Conservation (phyloP, 2,113 vertebrate species). For the Halichoeres trimaculatus region DNA sequence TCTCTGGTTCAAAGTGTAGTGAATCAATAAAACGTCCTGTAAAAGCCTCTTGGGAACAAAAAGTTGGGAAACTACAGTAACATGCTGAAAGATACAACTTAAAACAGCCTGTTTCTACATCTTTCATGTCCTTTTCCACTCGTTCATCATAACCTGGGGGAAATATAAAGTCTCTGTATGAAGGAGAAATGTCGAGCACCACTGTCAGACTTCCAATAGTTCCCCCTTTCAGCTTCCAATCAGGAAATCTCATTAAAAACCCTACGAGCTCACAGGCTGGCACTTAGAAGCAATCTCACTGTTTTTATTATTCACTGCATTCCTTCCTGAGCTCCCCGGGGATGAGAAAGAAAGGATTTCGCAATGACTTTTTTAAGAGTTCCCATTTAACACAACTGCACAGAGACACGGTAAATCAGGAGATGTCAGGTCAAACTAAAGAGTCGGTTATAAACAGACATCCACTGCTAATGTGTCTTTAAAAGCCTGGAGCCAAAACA, state of each 20-base stretch:
- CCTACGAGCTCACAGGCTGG: slow-evolving; percentile 29
- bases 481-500: background rate
- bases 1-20: slow-evolving; percentile 28
- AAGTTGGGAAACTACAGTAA: background rate
- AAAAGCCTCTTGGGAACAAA: background rate
- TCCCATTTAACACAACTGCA: slow-evolving; percentile 38
- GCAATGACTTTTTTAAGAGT: slow-evolving; percentile 48
- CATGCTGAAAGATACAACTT: background rate
- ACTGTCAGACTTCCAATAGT: background rate
- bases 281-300: slow-evolving; percentile 45
- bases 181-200: slow-evolving; percentile 17
- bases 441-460: slow-evolving; percentile 16
- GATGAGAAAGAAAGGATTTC: slow-evolving; percentile 58
- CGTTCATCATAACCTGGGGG: slow-evolving; percentile 19
- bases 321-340: slow-evolving; percentile 51
- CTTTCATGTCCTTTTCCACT: slow-evolving; percentile 4
- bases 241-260: slow-evolving; percentile 62
- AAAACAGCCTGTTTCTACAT: slow-evolving; percentile 11
- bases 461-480: slow-evolving; percentile 8
- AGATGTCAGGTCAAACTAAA: slow-evolving; percentile 22
- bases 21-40: slow-evolving; percentile 16
- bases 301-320: slow-evolving; percentile 68
- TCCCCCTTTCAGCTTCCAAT: slow-evolving; percentile 21
- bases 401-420: slow-evolving; percentile 47
- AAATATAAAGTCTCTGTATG: slow-evolving; percentile 15